These are phyloP conservation scores for Gryllus bimaculatus DNA, from an alignment of 1,140 invertebrate genomes.

Conservation along the genomic window DNA sequence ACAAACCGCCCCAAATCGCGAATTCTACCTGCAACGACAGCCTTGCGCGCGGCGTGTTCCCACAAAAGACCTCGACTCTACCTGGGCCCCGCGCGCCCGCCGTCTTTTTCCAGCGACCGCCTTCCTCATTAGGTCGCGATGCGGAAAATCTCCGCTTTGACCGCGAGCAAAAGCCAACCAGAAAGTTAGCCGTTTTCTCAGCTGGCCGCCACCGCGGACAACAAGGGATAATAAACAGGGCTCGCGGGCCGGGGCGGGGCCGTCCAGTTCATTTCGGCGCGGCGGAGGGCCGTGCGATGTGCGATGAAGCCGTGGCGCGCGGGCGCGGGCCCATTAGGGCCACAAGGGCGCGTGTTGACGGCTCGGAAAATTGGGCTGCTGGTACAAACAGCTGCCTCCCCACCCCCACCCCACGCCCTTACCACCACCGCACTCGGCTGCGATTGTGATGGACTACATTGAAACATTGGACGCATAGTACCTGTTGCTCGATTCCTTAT, in stretches of 20 bases:
- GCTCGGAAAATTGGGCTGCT: background rate
- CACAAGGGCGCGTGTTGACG: background rate
- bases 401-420: too few species aligned
- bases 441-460: too few species aligned
- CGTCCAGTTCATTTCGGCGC: background rate
- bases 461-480: too few species aligned
- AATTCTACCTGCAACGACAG: background rate
- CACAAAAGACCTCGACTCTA: background rate
- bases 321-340: background rate
- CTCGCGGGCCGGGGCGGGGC: background rate
- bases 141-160: conserved; percentile 13
- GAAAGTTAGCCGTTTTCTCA: conserved; percentile 6
- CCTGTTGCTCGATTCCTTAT: too few species aligned
- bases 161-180: conserved; percentile 10
- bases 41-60: background rate
- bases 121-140: conserved; percentile 8
- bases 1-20: background rate
- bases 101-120: background rate
- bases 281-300: background rate
- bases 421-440: too few species aligned
- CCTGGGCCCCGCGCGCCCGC: background rate
- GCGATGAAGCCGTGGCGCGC: background rate
- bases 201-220: background rate
- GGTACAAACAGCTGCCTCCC: background rate
- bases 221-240: conserved; percentile 2